phyloP scores from a whole-genome alignment of 1,140 invertebrate genomes.

The Globodera rostochiensis region DNA sequence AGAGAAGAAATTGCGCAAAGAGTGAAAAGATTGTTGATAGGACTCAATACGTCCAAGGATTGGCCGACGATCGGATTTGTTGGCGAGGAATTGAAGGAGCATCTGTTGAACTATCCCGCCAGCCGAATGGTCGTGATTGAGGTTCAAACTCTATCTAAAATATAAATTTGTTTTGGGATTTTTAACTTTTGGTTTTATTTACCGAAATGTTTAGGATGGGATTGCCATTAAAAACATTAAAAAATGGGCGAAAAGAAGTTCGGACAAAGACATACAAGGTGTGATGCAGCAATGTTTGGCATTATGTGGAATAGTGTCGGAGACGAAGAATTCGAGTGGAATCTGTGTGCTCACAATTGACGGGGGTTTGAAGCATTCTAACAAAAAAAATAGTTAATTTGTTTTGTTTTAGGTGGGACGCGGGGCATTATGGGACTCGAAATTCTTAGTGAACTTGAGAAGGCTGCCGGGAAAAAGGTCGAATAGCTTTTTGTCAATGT shows the following conservation, averaged over 20 bases:
- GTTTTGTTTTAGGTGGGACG: slow-evolving; percentile 72
- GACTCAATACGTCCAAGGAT: slow-evolving; percentile 43
- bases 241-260: background rate
- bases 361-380: slow-evolving; percentile 70
- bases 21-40: slow-evolving; percentile 46
- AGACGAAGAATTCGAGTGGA: slow-evolving; percentile 73
- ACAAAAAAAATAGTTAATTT: background rate
- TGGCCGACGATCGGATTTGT: slow-evolving; percentile 32
- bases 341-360: slow-evolving; percentile 83
- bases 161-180: background rate
- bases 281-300: slow-evolving; percentile 68
- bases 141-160: slow-evolving; percentile 11
- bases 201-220: background rate
- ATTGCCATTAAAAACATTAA: slow-evolving; percentile 2
- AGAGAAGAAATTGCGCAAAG: slow-evolving; percentile 46
- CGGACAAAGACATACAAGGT: background rate
- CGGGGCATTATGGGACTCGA: slow-evolving; percentile 63
- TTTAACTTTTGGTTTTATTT: background rate
- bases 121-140: slow-evolving; percentile 47
- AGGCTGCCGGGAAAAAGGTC: slow-evolving; percentile 66
- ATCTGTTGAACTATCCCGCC: slow-evolving; percentile 53
- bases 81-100: slow-evolving; percentile 48
- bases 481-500: slow-evolving; percentile 5
- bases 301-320: slow-evolving; percentile 76
- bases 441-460: slow-evolving; percentile 55